Evolutionary conservation across 2,797 vertebrate genomes (phyloP).

Genomic region (Garrulus glandarius): DNA sequence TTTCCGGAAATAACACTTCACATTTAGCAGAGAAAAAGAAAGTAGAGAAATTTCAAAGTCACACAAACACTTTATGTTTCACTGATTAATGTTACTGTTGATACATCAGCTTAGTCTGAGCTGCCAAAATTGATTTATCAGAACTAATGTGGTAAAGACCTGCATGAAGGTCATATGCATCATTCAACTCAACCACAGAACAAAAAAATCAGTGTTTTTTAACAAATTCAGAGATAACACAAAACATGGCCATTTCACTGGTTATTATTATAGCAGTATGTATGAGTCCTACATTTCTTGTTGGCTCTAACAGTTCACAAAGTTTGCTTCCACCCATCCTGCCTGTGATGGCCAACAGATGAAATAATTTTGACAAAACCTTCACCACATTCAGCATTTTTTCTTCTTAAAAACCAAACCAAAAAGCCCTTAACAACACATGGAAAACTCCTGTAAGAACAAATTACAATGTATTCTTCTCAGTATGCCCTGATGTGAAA

Average conservation of each 20-base stretch:
- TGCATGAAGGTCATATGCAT: background rate
- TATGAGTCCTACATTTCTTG: background rate
- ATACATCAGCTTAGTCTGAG: background rate
- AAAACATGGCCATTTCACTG: background rate
- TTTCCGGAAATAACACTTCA: slow-evolving; percentile 89
- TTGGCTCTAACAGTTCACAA: background rate
- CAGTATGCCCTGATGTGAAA: background rate
- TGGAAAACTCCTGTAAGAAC: background rate
- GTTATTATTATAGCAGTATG: background rate
- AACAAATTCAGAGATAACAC: background rate
- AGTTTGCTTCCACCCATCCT: background rate
- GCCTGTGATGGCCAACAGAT: background rate
- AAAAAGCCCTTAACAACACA: background rate
- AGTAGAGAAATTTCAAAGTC: background rate
- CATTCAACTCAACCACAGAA: accelerated
- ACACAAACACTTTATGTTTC: background rate
- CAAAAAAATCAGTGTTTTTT: background rate
- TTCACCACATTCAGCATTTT: background rate
- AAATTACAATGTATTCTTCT: background rate
- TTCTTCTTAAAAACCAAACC: background rate
- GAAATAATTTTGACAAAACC: background rate
- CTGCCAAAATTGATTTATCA: background rate
- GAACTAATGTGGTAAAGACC: background rate
- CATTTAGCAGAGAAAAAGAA: background rate
- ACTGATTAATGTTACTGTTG: background rate